Evolutionary conservation across 2,888 invertebrate species (phyloP), one percentile per base, ranked within the genome.

Genomic region (Druceiella hillmani): DNA sequence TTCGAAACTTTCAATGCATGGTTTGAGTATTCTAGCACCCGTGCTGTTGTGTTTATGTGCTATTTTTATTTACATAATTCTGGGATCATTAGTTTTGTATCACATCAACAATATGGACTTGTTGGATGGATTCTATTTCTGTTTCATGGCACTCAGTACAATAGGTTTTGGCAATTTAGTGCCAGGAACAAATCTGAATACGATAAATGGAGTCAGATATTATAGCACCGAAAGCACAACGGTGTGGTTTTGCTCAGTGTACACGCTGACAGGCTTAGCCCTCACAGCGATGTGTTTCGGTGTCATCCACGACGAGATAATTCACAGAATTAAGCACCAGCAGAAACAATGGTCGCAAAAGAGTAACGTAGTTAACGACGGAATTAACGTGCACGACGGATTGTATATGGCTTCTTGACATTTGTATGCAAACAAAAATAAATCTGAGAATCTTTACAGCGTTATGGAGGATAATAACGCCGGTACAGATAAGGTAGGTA

Each of bases 111-210:
- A 87, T 59, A 90, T 95, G 88, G 78, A 81, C 51, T 78, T 89
- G 44, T 69, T 97, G 50, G 93, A 94, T 58, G 89, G 90, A 45
- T 81, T 91, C 55, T 95, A 89, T 66, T 95, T 94, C 66, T 94
- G 93, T 66, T 95, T 95, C 64, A 93, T 94, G 83, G 88, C 91
- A 50, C 75, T 94, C 56, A 91, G 88, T 54, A 92, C 92, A 10
- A 91, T 90, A 55, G 93, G 93, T 17, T 91, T 91, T 51, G 90
- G 89, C 43, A 88, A 88, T 57, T 79, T 89, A 66, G 76, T 88
- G 48, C 88, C 89, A 33, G 87, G 87, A 17, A 76, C 76, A 57
- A 69, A 61, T 41, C 69, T 66, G 40, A 68, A 68, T 2, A 68
- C 67, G 6, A 58, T 62, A 60, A 77, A 62, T 58, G 77, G 54